Evolutionary conservation across 2,113 vertebrate genomes (phyloP).

Genomic region (Solea senegalensis): DNA sequence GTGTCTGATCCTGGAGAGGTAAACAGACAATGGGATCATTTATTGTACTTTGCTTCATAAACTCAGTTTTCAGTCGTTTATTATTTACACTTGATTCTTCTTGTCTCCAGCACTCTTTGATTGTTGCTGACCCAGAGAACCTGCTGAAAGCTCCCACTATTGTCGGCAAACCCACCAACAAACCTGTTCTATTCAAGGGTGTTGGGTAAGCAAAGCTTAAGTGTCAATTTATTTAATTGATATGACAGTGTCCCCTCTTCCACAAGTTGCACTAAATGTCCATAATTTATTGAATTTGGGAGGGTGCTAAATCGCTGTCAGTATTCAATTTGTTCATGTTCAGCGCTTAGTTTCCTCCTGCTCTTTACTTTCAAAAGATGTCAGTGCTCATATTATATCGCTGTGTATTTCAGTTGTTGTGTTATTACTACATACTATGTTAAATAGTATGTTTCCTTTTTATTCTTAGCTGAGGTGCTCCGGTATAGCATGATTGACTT

Average conservation of each 20-base stretch:
- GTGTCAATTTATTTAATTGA: not conserved
- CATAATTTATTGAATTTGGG: not conserved
- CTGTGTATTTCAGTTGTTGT: too few relatives aligned
- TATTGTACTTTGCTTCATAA: not conserved
- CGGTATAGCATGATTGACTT: not conserved
- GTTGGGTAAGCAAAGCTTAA: slow-evolving; percentile 87
- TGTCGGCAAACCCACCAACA: slow-evolving; percentile 87
- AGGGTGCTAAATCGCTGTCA: not conserved
- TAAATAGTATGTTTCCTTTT: not conserved
- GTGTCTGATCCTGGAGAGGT: slow-evolving; percentile 95
- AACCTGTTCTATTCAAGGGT: slow-evolving; percentile 93
- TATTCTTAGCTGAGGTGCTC: not conserved
- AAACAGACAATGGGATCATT: slow-evolving; percentile 10
- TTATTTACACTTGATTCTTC: slow-evolving; percentile 7
- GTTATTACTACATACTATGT: too few relatives aligned
- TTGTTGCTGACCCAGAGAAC: slow-evolving; percentile 92
- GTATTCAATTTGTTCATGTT: not conserved
- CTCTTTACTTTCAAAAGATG: too few relatives aligned
- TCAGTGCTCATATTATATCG: too few relatives aligned
- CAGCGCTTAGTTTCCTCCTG: too few relatives aligned
- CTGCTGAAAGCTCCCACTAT: slow-evolving; percentile 97
- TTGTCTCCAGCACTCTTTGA: slow-evolving; percentile 87
- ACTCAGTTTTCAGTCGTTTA: not conserved
- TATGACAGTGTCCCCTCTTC: too few relatives aligned
- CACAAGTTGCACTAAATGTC: not conserved